phyloP scores from a whole-genome alignment of 2,888 invertebrate genomes.

The Ochropacha duplaris region DNA sequence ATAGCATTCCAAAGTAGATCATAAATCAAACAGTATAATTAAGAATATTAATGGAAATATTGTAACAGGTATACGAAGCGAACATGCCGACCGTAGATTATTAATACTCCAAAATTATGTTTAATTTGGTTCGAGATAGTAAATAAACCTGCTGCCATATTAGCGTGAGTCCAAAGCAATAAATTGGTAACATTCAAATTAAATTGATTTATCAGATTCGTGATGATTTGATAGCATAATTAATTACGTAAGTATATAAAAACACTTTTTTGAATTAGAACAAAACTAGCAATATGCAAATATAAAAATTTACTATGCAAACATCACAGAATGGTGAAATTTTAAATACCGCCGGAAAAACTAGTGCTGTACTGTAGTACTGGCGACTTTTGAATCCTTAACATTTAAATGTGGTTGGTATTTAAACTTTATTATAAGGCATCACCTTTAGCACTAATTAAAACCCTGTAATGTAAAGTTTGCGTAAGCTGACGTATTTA shows the following conservation, averaged over 20 bases:
- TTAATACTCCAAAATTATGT: constrained; percentile 7
- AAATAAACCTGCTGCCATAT: constrained; percentile 1
- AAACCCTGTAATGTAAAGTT: no score
- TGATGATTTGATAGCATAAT: neutral
- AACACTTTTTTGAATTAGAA: no score
- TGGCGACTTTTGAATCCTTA: neutral
- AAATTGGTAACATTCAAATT: neutral
- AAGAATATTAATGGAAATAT: neutral
- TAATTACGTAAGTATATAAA: no score
- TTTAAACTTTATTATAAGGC: neutral
- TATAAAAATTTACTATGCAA: neutral
- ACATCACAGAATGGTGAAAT: neutral
- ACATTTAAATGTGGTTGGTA: neutral
- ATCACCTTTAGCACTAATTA: neutral
- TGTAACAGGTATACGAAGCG: neutral
- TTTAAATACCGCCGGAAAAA: neutral
- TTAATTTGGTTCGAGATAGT: constrained; percentile 6
- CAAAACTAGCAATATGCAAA: no score
- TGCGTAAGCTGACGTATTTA: no score
- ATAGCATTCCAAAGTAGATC: neutral
- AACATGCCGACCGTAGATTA: constrained; percentile 5
- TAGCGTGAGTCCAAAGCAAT: neutral
- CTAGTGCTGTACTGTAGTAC: no score
- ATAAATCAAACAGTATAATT: neutral
- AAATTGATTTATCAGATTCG: neutral